Conservation (phyloP, 1,140 invertebrate species). For the Drosophila mauritiana region DNA sequence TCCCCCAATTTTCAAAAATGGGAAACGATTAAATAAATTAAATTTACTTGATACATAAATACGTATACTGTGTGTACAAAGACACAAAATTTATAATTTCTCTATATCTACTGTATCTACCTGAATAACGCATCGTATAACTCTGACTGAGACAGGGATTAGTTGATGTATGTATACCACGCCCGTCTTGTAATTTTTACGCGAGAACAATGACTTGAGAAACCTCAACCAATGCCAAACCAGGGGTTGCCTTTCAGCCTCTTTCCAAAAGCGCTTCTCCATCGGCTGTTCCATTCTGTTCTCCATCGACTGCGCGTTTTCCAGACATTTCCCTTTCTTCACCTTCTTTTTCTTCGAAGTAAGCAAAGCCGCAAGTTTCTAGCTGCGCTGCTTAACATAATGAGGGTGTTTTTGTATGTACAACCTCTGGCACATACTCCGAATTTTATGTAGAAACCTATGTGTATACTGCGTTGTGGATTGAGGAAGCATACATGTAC, state of each 20-base stretch:
- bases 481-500: slow-evolving; percentile 2
- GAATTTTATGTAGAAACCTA: slow-evolving; percentile 19
- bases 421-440: slow-evolving; percentile 14
- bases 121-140: no score
- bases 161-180: not conserved
- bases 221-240: slow-evolving; percentile 22
- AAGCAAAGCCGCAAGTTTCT: slow-evolving; percentile 38
- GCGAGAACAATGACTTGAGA: not conserved
- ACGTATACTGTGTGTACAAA: no score
- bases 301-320: slow-evolving; percentile 16
- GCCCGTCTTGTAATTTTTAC: slow-evolving; percentile 15
- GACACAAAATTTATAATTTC: no score
- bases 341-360: slow-evolving; percentile 41
- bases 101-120: no score
- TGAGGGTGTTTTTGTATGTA: slow-evolving; percentile 62
- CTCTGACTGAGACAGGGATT: no score
- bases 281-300: not conserved
- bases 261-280: not conserved
- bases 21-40: not conserved
- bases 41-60: not conserved
- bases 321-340: slow-evolving; percentile 28
- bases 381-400: slow-evolving; percentile 68
- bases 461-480: not conserved
- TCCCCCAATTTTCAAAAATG: no score
- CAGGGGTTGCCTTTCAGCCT: slow-evolving; percentile 4